A percentile compares a stretch with the other conserved stretches of the same genome.
Evolutionary conservation across 1,140 invertebrate genomes (phyloP).

Genomic region (Drosophila pseudoananassae): DNA sequence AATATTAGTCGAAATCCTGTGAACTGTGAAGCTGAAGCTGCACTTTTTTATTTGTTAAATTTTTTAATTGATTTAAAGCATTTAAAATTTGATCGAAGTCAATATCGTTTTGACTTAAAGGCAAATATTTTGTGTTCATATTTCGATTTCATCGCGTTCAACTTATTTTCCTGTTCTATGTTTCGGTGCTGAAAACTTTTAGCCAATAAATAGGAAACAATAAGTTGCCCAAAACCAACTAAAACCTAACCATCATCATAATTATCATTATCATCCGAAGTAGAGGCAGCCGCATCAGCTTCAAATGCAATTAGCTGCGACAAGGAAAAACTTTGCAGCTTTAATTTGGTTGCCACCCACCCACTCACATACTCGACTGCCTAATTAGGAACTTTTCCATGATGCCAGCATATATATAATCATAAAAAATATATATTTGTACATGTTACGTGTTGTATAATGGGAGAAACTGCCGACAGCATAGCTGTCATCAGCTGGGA

Average conservation of each 20-base stretch:
- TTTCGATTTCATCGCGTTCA: too few species aligned
- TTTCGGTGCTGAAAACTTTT: constrained; percentile 18
- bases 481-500: constrained; percentile 36
- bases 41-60: too few species aligned
- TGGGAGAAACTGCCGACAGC: constrained; percentile 12
- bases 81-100: too few species aligned
- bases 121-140: too few species aligned
- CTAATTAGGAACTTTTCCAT: constrained; percentile 72
- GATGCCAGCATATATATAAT: neutral
- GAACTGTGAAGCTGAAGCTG: neutral
- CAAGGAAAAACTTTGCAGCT: constrained; percentile 55
- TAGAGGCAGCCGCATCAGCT: constrained; percentile 38
- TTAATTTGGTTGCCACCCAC: constrained; percentile 20
- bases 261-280: constrained; percentile 42
- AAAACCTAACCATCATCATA: constrained; percentile 53
- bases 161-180: too few species aligned
- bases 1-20: constrained; percentile 1
- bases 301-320: constrained; percentile 64
- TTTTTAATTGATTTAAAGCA: too few species aligned
- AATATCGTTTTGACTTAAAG: too few species aligned
- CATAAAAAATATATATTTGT: neutral
- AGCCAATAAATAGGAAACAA: constrained; percentile 29
- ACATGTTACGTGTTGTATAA: constrained; percentile 17
- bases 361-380: constrained; percentile 30
- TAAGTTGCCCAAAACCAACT: constrained; percentile 34